phyloP scores from a whole-genome alignment of 2,888 invertebrate genomes.

The Conistra vaccinii region DNA sequence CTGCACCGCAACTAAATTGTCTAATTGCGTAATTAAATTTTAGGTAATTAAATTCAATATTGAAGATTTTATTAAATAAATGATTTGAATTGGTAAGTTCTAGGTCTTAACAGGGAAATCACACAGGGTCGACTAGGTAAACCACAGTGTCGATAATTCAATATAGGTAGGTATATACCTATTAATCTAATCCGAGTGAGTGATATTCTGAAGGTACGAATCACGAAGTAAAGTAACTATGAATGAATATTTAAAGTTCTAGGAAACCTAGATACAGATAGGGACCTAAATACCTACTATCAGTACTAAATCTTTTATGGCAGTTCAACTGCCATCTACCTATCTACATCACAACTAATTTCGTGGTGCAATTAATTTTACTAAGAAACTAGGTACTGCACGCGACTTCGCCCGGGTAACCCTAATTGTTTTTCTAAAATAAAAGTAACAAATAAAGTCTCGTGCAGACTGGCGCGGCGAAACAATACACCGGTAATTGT shows the following conservation, averaged over 20 bases:
- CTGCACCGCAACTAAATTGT: too few relatives aligned
- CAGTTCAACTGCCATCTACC: neutral
- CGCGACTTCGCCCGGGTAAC: too few relatives aligned
- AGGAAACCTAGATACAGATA: constrained; percentile 1
- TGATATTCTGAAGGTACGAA: constrained; percentile 1
- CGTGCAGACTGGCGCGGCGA: too few relatives aligned
- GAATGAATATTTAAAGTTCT: constrained; percentile 21
- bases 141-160: neutral
- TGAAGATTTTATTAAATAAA: too few relatives aligned
- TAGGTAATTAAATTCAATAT: neutral
- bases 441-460: too few relatives aligned
- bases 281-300: neutral
- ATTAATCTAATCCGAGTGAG: neutral
- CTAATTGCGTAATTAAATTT: constrained; percentile 36
- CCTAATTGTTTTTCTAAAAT: too few relatives aligned
- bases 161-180: too few relatives aligned
- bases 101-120: neutral
- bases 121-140: too few relatives aligned
- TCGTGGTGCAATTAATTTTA: neutral
- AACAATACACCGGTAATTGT: too few relatives aligned
- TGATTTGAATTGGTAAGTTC: neutral
- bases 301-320: neutral
- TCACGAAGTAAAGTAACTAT: neutral
- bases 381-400: too few relatives aligned
- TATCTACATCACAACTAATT: neutral